Percentiles rank a stretch among this genome's conserved stretches.
These are phyloP conservation scores for Nasua narica DNA, from an alignment of 2,797 vertebrate genomes.

Conservation along the genomic window DNA sequence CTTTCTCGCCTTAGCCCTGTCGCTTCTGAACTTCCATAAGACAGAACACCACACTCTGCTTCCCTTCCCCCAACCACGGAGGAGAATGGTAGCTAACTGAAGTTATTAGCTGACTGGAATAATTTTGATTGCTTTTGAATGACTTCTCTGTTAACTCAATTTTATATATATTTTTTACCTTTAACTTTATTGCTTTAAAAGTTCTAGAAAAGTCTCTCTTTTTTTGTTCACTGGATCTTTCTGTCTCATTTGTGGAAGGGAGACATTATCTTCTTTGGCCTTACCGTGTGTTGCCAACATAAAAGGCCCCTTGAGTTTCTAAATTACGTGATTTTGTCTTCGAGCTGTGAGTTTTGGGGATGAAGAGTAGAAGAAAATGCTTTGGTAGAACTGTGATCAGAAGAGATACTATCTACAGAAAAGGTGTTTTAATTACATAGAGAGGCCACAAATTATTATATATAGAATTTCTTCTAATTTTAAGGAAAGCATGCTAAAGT, in stretches of 20 bases:
- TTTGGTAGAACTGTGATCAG: not conserved
- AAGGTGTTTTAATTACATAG: not conserved
- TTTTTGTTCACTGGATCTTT: not conserved
- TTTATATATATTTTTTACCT: not conserved
- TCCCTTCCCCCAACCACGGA: not conserved
- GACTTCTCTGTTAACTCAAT: not conserved
- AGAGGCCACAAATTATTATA: not conserved
- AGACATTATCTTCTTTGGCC: constrained; percentile 11
- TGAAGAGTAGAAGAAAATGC: not conserved
- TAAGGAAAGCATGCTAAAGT: not conserved
- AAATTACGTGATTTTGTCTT: not conserved
- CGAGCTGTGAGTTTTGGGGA: not conserved
- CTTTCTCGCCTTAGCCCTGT: not conserved
- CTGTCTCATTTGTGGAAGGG: not conserved
- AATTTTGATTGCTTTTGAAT: constrained; percentile 18
- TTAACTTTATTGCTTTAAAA: not conserved
- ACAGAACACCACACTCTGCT: not conserved
- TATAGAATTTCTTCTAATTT: not conserved
- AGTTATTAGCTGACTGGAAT: not conserved
- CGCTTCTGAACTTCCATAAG: not conserved
- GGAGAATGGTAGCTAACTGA: not conserved
- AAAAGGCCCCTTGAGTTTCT: not conserved
- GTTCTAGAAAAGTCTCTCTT: not conserved
- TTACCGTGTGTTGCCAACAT: not conserved
- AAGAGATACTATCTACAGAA: not conserved